phyloP scores from a whole-genome alignment of 2,797 vertebrate genomes.

The Ctenochaetus hawaiiensis region DNA sequence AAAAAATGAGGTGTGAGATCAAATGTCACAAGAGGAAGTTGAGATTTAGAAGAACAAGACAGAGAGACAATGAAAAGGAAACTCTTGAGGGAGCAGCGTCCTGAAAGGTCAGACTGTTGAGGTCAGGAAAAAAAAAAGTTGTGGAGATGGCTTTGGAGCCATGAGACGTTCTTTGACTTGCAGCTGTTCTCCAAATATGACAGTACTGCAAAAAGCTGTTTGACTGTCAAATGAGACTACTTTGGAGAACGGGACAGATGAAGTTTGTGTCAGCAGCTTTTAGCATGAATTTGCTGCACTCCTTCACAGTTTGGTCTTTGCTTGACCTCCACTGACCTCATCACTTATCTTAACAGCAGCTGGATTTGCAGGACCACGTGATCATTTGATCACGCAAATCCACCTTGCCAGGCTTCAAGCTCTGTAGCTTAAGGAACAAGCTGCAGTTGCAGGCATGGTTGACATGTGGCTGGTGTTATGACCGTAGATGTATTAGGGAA shows the following conservation, averaged over 20 bases:
- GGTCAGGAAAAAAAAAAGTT: constrained; percentile 30
- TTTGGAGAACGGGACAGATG: constrained; percentile 11
- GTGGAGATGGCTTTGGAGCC: constrained; percentile 26
- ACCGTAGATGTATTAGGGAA: too few species aligned
- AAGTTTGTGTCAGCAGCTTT: constrained; percentile 14
- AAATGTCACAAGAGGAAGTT: constrained; percentile 37
- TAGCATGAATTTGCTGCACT: not conserved
- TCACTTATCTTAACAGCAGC: too few species aligned
- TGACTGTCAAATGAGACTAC: constrained; percentile 47
- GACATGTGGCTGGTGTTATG: too few species aligned
- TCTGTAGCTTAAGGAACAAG: too few species aligned
- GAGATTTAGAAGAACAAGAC: constrained; percentile 36
- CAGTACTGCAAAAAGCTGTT: constrained; percentile 33
- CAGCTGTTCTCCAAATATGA: constrained; percentile 44
- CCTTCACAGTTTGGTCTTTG: too few species aligned
- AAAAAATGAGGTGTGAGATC: constrained; percentile 23
- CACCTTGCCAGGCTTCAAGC: too few species aligned
- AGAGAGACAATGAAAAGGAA: constrained; percentile 7
- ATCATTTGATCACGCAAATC: too few species aligned
- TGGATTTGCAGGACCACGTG: too few species aligned
- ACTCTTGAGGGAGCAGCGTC: constrained; percentile 8
- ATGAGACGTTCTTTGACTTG: constrained; percentile 24
- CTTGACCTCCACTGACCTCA: too few species aligned
- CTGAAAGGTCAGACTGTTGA: constrained; percentile 28
- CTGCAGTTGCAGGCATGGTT: too few species aligned